These are phyloP conservation scores for Gymnosoma rotundatum DNA, from an alignment of 2,888 invertebrate species.

Conservation along the genomic window DNA sequence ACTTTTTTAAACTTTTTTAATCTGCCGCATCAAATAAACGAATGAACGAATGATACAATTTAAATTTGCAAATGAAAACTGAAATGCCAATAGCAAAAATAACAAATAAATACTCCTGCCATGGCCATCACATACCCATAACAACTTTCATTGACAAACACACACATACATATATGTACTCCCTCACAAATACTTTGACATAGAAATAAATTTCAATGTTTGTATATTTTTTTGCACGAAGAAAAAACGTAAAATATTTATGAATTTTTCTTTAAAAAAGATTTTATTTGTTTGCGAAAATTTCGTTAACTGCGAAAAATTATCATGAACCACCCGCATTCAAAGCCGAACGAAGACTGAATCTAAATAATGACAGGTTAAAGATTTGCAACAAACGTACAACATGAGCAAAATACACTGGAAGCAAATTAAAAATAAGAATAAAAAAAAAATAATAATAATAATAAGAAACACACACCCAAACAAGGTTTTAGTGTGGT, in stretches of 20 bases:
- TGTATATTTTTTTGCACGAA: neutral
- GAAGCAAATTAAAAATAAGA: conserved; percentile 23
- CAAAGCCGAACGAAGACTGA: conserved; percentile 69
- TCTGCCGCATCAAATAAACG: conserved; percentile 41
- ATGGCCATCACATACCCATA: neutral
- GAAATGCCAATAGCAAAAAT: conserved; percentile 60
- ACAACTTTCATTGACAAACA: conserved; percentile 16
- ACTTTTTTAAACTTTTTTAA: conserved; percentile 8
- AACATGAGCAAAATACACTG: conserved; percentile 51
- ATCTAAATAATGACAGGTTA: conserved; percentile 69
- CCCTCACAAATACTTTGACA: neutral
- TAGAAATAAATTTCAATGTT: too few species aligned
- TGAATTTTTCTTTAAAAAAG: conserved; percentile 7
- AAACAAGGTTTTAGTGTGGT: conserved; percentile 55
- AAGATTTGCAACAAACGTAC: conserved; percentile 69
- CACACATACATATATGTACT: neutral
- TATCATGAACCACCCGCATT: conserved; percentile 69
- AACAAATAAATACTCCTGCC: conserved; percentile 45
- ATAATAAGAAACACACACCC: conserved; percentile 32
- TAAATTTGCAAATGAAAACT: conserved; percentile 45
- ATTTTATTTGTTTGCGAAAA: conserved; percentile 32
- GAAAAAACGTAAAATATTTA: conserved; percentile 27
- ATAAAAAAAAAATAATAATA: conserved; percentile 1
- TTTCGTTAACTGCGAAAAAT: conserved; percentile 17
- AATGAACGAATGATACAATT: conserved; percentile 45